Conservation (phyloP, 2,888 invertebrate species). For the Noctua janthina region DNA sequence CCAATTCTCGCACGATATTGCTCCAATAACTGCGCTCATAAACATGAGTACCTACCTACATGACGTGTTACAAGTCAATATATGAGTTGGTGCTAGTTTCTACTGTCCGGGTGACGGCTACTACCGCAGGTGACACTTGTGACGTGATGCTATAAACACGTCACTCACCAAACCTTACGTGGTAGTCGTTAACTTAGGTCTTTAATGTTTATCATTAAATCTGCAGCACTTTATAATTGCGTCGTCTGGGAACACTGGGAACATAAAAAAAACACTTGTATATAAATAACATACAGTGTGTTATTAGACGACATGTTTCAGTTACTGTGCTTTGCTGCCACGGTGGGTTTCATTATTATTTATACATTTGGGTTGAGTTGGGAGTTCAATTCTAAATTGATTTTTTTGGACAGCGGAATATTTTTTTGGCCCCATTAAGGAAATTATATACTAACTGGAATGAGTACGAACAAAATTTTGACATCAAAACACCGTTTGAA, state of each 20-base stretch:
- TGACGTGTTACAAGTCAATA: background rate
- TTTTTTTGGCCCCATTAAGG: background rate
- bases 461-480: too few relatives aligned
- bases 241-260: background rate
- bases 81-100: background rate
- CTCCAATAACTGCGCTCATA: background rate
- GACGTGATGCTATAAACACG: background rate
- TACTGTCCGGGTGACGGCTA: background rate
- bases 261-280: background rate
- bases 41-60: background rate
- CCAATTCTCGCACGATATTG: constrained; percentile 5
- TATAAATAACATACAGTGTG: background rate
- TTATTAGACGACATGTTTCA: background rate
- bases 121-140: background rate
- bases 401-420: background rate
- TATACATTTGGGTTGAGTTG: background rate
- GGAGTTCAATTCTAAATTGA: background rate
- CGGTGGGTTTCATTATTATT: background rate
- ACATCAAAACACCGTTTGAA: too few relatives aligned
- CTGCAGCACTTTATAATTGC: background rate
- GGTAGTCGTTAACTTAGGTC: background rate
- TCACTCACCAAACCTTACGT: background rate
- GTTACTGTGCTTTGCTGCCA: background rate
- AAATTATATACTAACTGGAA: too few relatives aligned
- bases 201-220: background rate